Evolutionary conservation across 2,888 invertebrate species (phyloP).

Genomic region (Linnaemya vulpina): DNA sequence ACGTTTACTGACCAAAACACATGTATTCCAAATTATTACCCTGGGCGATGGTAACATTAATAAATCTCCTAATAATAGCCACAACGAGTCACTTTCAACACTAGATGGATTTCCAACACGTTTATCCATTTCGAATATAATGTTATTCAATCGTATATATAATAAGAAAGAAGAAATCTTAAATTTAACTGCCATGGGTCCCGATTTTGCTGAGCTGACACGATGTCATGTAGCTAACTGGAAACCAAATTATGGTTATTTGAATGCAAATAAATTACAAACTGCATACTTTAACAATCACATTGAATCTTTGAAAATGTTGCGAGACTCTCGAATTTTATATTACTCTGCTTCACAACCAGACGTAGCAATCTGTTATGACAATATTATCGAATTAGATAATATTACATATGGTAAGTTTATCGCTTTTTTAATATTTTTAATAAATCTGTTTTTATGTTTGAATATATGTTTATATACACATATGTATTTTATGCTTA

Average conservation of each 20-base stretch:
- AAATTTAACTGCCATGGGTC: constrained; percentile 82
- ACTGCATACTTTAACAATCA: constrained; percentile 77
- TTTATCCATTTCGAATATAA: constrained; percentile 80
- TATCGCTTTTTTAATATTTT: background rate
- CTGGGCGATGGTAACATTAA: constrained; percentile 77
- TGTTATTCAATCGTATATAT: constrained; percentile 80
- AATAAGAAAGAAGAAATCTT: constrained; percentile 76
- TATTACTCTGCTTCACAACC: constrained; percentile 87
- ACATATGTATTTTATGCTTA: too few relatives aligned
- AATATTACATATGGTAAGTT: constrained; percentile 75
- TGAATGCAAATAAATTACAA: constrained; percentile 78
- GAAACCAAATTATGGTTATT: constrained; percentile 81
- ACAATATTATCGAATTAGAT: constrained; percentile 75
- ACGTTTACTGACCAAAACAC: constrained; percentile 75
- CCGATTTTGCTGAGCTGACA: constrained; percentile 81
- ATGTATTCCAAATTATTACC: constrained; percentile 80
- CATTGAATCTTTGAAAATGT: constrained; percentile 83
- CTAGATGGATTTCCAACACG: constrained; percentile 77
- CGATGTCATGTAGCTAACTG: constrained; percentile 81
- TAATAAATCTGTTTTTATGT: background rate
- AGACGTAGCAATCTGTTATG: constrained; percentile 83
- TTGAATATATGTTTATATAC: too few relatives aligned
- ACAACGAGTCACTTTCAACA: constrained; percentile 78
- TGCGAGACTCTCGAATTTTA: constrained; percentile 86
- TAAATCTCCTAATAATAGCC: constrained; percentile 69